phyloP scores from a whole-genome alignment of 2,888 invertebrate genomes.

The Oxytorus armatus region DNA sequence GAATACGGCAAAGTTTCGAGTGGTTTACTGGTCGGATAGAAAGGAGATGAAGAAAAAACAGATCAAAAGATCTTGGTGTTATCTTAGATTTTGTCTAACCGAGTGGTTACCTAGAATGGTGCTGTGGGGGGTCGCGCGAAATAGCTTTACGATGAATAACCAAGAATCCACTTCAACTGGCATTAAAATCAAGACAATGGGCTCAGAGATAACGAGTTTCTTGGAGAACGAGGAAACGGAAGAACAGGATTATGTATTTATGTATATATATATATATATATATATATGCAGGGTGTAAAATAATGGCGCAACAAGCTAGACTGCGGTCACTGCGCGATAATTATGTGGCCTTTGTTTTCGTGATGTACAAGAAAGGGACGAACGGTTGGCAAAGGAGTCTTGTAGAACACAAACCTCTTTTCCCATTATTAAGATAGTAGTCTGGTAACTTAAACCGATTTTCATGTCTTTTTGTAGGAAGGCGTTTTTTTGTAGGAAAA shows the following conservation, averaged over 20 bases:
- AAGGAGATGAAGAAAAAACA: not conserved
- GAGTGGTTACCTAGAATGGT: constrained; percentile 12
- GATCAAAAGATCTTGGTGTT: constrained; percentile 5
- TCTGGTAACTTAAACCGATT: too few relatives aligned
- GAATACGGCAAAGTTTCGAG: not conserved
- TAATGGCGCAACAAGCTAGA: not conserved
- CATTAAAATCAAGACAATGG: constrained; percentile 53
- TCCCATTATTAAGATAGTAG: not conserved
- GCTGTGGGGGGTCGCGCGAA: not conserved
- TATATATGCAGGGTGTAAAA: not conserved
- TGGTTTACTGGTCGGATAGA: too few relatives aligned
- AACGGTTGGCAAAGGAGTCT: not conserved
- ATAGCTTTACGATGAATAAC: constrained; percentile 2
- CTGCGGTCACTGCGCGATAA: not conserved
- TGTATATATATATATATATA: not conserved
- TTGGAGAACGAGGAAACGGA: constrained; percentile 4
- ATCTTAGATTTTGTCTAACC: not conserved
- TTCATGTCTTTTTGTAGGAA: too few relatives aligned
- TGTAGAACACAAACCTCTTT: not conserved
- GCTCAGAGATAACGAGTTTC: constrained; percentile 52
- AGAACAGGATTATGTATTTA: not conserved
- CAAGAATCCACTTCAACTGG: constrained; percentile 10
- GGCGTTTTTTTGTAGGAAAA: too few relatives aligned
- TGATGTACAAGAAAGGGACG: not conserved
- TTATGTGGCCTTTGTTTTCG: not conserved